These are phyloP conservation scores for Ormyrus thymus DNA, from an alignment of 2,888 invertebrate species.

Conservation along the genomic window DNA sequence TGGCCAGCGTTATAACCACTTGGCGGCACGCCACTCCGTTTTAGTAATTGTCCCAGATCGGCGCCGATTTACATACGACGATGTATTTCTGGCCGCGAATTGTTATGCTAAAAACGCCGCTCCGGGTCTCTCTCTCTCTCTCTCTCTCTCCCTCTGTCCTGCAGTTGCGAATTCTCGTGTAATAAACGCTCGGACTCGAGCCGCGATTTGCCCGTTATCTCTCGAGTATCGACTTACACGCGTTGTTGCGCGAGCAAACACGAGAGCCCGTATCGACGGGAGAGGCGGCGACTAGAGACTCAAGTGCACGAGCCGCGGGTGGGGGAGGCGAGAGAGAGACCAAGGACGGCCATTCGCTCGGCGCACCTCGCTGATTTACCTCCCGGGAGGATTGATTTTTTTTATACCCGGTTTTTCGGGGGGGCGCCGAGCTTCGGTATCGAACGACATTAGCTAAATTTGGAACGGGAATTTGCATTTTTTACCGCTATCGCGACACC, in stretches of 20 bases:
- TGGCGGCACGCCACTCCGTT: constrained; percentile 73
- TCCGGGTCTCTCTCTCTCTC: neutral
- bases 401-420: neutral
- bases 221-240: constrained; percentile 43
- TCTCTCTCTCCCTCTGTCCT: no score
- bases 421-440: no score
- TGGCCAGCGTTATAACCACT: constrained; percentile 72
- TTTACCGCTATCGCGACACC: neutral
- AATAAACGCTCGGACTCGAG: neutral
- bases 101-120: constrained; percentile 9
- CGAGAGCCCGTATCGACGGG: constrained; percentile 39
- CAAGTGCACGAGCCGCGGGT: neutral
- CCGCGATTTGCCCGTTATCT: constrained; percentile 8
- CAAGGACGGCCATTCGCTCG: constrained; percentile 15
- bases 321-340: no score
- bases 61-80: constrained; percentile 70
- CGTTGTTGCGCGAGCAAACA: constrained; percentile 53
- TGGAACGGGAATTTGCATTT: constrained; percentile 5
- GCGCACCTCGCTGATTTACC: no score
- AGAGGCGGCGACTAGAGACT: constrained; percentile 7
- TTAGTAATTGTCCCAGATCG: constrained; percentile 74
- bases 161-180: no score
- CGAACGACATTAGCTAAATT: no score
- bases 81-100: constrained; percentile 8
- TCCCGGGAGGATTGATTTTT: neutral